Conservation (phyloP, 2,113 vertebrate species). For the Nothocercus nigrocapillus region DNA sequence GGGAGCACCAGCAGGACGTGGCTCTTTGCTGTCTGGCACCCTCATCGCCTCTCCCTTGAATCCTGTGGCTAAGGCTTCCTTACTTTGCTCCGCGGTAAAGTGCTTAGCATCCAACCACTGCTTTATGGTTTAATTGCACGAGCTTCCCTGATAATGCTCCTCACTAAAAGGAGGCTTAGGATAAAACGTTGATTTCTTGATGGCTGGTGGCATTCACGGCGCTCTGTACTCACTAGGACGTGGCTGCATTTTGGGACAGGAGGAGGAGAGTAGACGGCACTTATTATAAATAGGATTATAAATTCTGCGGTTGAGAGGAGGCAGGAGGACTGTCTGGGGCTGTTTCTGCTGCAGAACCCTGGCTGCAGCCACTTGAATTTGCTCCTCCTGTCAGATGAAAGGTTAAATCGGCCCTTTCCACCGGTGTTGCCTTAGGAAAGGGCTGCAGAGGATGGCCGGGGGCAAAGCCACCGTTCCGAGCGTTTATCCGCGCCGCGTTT, state of each 20-base stretch:
- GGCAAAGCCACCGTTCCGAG: background rate
- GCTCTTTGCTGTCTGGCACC: background rate
- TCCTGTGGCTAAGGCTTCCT: background rate
- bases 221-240: rapidly evolving
- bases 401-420: background rate
- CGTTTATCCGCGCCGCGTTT: background rate
- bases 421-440: too few relatives aligned
- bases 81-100: constrained; percentile 22
- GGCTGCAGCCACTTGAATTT: background rate
- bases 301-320: background rate
- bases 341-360: background rate
- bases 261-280: background rate
- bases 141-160: background rate
- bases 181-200: background rate
- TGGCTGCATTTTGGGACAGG: background rate
- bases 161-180: background rate
- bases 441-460: rapidly evolving
- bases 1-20: background rate
- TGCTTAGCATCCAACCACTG: background rate
- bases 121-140: constrained; percentile 13
- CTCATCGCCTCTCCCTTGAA: background rate
- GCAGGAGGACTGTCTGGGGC: background rate
- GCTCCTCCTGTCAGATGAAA: background rate
- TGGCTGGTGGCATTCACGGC: background rate
- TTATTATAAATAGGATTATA: background rate